Conservation (phyloP, 2,797 vertebrate species). For the Alauda arvensis region DNA sequence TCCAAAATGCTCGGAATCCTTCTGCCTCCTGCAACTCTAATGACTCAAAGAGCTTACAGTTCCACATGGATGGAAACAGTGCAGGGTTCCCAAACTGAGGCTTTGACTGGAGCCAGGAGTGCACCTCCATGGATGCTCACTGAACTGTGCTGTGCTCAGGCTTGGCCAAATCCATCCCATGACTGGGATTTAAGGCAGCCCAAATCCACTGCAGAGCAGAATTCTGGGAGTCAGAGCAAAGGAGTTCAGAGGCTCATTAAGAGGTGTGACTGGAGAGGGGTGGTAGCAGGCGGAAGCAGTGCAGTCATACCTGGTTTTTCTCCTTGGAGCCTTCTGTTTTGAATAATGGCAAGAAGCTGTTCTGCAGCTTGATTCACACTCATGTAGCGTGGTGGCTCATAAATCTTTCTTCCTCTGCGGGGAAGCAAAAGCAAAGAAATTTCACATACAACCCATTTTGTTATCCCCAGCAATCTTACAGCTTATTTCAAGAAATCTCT, state of each 20-base stretch:
- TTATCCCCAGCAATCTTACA: background rate
- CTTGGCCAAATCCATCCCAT: background rate
- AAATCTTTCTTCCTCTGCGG: slow-evolving; percentile 87
- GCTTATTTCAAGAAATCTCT: background rate
- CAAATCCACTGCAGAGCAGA: background rate
- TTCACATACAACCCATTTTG: background rate
- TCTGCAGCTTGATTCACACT: slow-evolving; percentile 85
- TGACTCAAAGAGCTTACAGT: background rate
- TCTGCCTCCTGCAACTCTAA: background rate
- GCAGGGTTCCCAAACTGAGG: background rate
- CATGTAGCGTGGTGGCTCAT: slow-evolving; percentile 91
- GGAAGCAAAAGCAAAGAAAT: background rate
- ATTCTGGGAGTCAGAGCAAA: background rate
- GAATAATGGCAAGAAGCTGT: slow-evolving; percentile 87
- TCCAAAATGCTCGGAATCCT: background rate
- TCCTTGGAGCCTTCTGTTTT: slow-evolving; percentile 75
- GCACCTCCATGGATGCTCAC: background rate
- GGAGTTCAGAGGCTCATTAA: background rate
- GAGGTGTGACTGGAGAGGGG: background rate
- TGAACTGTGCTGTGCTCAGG: background rate
- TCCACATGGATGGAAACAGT: background rate
- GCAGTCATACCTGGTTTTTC: slow-evolving; percentile 77
- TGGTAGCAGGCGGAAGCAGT: background rate
- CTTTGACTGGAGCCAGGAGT: background rate
- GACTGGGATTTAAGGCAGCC: background rate